Evolutionary conservation across 2,888 invertebrate species (phyloP), one percentile per base, ranked within the genome.

Genomic region (Idaea dimidiata): DNA sequence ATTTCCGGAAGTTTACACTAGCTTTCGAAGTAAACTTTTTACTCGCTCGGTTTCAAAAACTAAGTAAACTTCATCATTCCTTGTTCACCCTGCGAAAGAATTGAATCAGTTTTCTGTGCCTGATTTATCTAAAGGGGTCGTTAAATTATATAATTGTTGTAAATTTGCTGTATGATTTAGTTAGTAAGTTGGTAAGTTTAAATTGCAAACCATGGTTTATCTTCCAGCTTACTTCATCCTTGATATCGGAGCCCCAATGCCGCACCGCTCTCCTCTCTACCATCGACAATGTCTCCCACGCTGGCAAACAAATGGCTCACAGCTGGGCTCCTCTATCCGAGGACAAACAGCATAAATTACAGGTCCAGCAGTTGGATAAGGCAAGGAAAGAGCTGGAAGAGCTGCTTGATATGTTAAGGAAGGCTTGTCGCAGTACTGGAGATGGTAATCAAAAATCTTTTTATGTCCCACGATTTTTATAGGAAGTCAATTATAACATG

Each of bases 201-300:
- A n/a, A n/a, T n/a, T n/a, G n/a, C 24, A 24, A 24, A 24, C 24
- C 24, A 24, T 24, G 16, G 24, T 58, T 24, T 31, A 14, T 17
- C 1, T 10, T 16, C n/a, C 54, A 64, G 63, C 31, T 61, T 17
- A 61, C 63, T 6, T 55, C 63, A 4, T 24, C 61, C 3, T 24
- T 56, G 1, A 64, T 64, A 14, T 57, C 58, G 6, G 63, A 64
- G 32, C 61, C 60, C 6, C 31, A 54, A n/a, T 64, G 61, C 59
- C 54, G 56, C n/a, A n/a, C 59, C 1, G 53, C 60, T 6, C 31
- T 64, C 7, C 55, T 61, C 56, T 16, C 59, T 6, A 18, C 63
- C n/a, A 56, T 64, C 43, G 61, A 64, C 16, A 58, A 55, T 0
- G 17, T 64, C 5, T 60, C 58, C 8, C n/a, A 18, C 3, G 33